Base-by-base conservation (phyloP, 2,113 vertebrate species). In the Colius striatus region DNA sequence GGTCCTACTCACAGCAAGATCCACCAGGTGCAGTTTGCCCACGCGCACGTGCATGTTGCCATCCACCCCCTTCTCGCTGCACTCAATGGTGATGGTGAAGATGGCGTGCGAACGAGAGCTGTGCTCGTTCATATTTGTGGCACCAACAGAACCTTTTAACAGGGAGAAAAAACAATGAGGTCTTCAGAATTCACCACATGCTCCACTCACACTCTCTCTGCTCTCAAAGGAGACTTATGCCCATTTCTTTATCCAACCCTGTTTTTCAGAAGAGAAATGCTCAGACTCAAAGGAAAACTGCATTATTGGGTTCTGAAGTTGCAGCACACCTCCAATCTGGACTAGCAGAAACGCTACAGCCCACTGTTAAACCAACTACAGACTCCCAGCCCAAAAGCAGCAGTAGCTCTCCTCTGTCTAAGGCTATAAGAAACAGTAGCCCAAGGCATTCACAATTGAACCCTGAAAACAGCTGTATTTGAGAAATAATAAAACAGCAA, bases 101-200 rank as follows among this genome's bases (percentile, higher is more conserved):
- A 99, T 99, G 75, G 99, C 99, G 2, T 99, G 99, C 0, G 99
- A 99, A 16, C 99, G 99, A 10, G 99, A 99, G 92, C 99, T 99
- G 97, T 99, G 99, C 86, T 99, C 99, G 5, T 99, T 99, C 99
- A 99, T 99, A 93, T 99, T 99, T 16, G 99, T 99, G 73, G 99
- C 98, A 66, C 99, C 99, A 55, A 99, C 99, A 84, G 99, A 99
- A 36, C 99, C 99, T 99, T 88, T 36, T 2, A 19, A 85, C 0
- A 57, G 36, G 54, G 73, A 34, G 55, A 70, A 48, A 91, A 23
- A 67, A 21, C 67, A 71, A 20, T 8, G 22, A 47, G 2, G 2
- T 13, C 36, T 68, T 62, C 55, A 63, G 38, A 66, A 67, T 10
- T 11, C 57, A 29, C 8, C 45, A 47, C 26, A 6, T 7, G 1